Evolutionary conservation across 92 coral and sea anemone genomes (phyloP).

Genomic region (Epizoanthus ramosus): DNA sequence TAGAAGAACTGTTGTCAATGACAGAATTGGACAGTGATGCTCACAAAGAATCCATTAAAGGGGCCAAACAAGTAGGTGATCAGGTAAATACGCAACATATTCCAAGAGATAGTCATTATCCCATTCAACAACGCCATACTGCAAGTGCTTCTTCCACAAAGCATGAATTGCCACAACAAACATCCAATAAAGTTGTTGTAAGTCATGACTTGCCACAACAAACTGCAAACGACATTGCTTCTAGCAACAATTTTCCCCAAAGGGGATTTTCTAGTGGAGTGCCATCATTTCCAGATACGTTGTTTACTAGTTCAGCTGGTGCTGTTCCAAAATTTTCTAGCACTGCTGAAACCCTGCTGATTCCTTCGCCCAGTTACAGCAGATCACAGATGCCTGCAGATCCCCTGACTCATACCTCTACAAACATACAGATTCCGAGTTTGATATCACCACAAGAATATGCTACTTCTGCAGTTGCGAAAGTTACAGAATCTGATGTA

Average conservation of each 20-base stretch:
- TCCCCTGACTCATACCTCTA: background rate
- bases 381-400: background rate
- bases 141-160: background rate
- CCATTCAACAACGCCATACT: background rate
- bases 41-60: background rate
- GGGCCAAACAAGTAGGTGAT: background rate
- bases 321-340: background rate
- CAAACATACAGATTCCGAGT: background rate
- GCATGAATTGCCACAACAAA: background rate
- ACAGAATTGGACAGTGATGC: background rate
- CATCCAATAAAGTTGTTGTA: background rate
- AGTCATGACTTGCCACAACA: background rate
- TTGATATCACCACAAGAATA: slow-evolving; percentile 2
- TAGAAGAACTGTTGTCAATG: slow-evolving; percentile 61
- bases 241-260: background rate
- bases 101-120: background rate
- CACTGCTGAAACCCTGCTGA: background rate
- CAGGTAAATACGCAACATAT: background rate
- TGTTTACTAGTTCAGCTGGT: background rate
- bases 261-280: slow-evolving; percentile 19
- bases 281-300: slow-evolving; percentile 21
- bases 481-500: background rate
- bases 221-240: background rate
- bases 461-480: background rate
- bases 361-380: background rate